A percentile compares a stretch with the other conserved stretches of the same genome.
These are phyloP conservation scores for Anthoscopus minutus DNA, from an alignment of 2,113 vertebrate genomes.

Conservation along the genomic window DNA sequence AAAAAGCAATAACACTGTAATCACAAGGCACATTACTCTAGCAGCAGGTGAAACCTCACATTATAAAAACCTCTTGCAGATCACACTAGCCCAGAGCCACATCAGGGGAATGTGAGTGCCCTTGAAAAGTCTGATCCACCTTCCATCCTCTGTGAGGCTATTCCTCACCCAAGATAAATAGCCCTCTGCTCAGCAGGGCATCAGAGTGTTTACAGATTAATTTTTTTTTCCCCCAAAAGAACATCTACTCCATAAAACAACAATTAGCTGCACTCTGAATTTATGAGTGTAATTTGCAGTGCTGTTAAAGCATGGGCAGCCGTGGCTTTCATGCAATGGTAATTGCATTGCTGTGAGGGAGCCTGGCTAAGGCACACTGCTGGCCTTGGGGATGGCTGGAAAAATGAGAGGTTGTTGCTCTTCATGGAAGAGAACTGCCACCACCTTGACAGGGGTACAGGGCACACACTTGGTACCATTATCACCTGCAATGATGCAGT, in stretches of 20 bases:
- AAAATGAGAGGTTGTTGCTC: neutral
- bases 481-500: neutral
- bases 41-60: neutral
- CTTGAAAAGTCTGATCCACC: neutral
- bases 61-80: neutral
- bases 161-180: neutral
- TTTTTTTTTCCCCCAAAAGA: neutral
- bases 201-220: conserved; percentile 37
- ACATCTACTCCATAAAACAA: conserved; percentile 39
- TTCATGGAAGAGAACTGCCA: neutral
- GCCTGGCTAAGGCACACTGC: neutral
- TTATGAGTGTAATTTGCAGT: conserved; percentile 40
- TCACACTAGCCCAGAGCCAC: neutral
- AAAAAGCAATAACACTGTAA: neutral
- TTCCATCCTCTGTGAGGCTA: neutral
- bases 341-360: neutral
- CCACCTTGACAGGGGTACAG: neutral
- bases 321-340: neutral
- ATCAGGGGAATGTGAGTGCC: neutral
- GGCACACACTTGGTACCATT: too few relatives aligned
- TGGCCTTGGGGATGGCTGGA: neutral
- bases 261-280: conserved; percentile 59
- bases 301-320: neutral
- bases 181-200: conserved; percentile 25
- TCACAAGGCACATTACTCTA: neutral